phyloP scores from a whole-genome alignment of 2,797 vertebrate species.

The Pelobates cultripes region DNA sequence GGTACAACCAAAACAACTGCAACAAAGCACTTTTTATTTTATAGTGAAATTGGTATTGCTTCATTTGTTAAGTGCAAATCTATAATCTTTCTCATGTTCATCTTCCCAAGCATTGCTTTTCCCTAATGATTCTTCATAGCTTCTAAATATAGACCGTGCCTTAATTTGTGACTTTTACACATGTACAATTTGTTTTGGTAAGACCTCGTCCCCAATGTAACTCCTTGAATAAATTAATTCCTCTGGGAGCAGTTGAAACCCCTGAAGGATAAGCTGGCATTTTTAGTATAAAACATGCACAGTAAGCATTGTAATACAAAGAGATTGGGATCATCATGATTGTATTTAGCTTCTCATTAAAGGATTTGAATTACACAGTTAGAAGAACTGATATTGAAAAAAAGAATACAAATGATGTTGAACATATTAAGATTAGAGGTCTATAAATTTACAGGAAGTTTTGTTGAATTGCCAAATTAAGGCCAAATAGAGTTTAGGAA shows the following conservation, averaged over 20 bases:
- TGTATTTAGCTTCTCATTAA: conserved; percentile 2
- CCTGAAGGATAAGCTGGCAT: conserved; percentile 20
- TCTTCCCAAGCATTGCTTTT: conserved; percentile 27
- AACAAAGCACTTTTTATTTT: too few species aligned
- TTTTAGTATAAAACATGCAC: conserved; percentile 35
- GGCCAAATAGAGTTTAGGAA: too few species aligned
- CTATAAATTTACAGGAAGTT: too few species aligned
- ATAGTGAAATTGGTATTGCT: too few species aligned
- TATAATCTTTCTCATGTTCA: not conserved
- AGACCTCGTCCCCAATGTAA: conserved; percentile 19
- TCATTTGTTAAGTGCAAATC: too few species aligned
- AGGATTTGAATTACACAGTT: too few species aligned
- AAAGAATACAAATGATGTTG: too few species aligned
- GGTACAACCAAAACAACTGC: too few species aligned
- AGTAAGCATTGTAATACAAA: not conserved
- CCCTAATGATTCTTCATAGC: conserved; percentile 26
- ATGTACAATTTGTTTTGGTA: conserved; percentile 41
- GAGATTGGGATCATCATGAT: not conserved
- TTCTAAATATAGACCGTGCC: conserved; percentile 30
- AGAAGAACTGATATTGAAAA: too few species aligned
- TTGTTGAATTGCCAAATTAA: too few species aligned
- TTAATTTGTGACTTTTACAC: conserved; percentile 50
- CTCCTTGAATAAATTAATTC: conserved; percentile 52
- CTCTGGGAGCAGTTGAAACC: conserved; percentile 20
- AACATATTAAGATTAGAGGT: too few species aligned